Evolutionary conservation across 2,797 vertebrate species (phyloP), one percentile per base, ranked within the genome.

Genomic region (Crenuchus spilurus): DNA sequence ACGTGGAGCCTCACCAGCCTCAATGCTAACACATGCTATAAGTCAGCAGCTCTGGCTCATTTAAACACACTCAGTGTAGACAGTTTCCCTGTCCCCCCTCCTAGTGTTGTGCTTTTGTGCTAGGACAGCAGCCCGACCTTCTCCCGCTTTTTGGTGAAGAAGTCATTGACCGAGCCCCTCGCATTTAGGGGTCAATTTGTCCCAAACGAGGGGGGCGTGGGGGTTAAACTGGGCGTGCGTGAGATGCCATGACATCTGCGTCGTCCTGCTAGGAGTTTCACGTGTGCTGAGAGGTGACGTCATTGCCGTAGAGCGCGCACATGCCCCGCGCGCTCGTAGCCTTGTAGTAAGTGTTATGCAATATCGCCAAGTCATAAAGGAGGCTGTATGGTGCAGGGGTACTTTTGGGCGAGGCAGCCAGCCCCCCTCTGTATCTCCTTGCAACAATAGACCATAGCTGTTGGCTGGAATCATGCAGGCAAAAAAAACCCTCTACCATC

Each of bases 281-380:
- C 54, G 51, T 35, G 2, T 82, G 70, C 78, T 26, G 79, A 78
- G 84, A 79, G 88, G 80, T 93, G 92, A 94, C 88, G 92, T 93
- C 92, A 94, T 93, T 81, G 89, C 87, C 77, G 37, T 83, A 76
- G 88, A 14, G 16, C 85, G 83, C 85, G 79, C 85, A 90, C 88
- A 88, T 88, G 83, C 83, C 80, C 72, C 71, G 48, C 16, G 51
- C 51, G 16, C 51, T 52, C 10, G 52, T 55, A 91, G 90, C 87
- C n/a, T 84, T 79, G 87, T 89, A 91, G 90, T 87, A 88, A 85
- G 81, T 83, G 85, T 92, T 92, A 90, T 86, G 88, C 88, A 93
- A 91, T 74, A 26, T 75, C 64, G 65, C 75, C 46, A 81, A 55
- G 57, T 52, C 72, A 9, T 86, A 63, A 76, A 78, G 83, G 6